Evolutionary conservation across 2,888 invertebrate genomes (phyloP).

Genomic region (Polyploca ridens): DNA sequence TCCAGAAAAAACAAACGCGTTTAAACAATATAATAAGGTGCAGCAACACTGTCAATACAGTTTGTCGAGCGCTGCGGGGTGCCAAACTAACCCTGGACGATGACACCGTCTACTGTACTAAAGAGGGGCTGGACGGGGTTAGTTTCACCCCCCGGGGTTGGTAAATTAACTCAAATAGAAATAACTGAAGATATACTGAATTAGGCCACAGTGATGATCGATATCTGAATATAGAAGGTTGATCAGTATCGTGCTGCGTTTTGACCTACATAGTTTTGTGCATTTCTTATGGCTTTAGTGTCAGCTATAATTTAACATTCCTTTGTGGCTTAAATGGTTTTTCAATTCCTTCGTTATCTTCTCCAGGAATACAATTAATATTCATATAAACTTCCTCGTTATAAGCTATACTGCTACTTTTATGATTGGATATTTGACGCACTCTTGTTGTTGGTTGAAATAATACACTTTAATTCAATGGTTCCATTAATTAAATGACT

Average conservation of each 20-base stretch:
- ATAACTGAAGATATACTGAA: slow-evolving; percentile 5
- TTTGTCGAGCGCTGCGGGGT: slow-evolving; percentile 14
- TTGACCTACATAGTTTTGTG: not conserved
- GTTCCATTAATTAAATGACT: no score
- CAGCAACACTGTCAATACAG: slow-evolving; percentile 36
- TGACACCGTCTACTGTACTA: not conserved
- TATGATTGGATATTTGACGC: no score
- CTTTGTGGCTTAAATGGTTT: not conserved
- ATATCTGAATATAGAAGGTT: not conserved
- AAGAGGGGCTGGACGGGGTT: not conserved
- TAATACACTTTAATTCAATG: no score
- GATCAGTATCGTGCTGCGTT: not conserved
- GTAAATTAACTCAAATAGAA: slow-evolving; percentile 4
- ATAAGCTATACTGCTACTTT: no score
- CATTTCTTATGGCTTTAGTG: not conserved
- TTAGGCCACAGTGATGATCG: slow-evolving; percentile 1
- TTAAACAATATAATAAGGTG: slow-evolving; percentile 29
- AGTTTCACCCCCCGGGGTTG: not conserved
- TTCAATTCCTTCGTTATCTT: not conserved
- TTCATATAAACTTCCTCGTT: no score
- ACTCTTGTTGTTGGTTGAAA: no score
- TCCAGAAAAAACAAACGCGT: slow-evolving; percentile 28
- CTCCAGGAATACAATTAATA: not conserved
- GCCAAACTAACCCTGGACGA: not conserved
- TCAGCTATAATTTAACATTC: not conserved